Base-by-base conservation (phyloP, 2,797 vertebrate genomes). In the Pterois miles region DNA sequence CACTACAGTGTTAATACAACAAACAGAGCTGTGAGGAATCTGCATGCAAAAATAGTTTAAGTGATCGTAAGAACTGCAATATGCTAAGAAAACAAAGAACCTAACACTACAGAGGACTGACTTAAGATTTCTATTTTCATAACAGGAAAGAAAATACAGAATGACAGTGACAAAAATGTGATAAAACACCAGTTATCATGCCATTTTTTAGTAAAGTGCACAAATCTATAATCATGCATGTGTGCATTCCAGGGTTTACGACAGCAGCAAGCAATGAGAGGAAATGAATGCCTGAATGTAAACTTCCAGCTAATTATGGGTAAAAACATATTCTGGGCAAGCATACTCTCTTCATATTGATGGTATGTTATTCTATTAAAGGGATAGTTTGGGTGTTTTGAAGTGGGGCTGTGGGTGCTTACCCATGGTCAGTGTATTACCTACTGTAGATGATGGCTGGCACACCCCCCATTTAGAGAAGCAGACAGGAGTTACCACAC, bases 241-340 rank as follows among this genome's bases (percentile, higher is more conserved):
- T 82, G 82, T 83, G 76, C 88, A 92, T 90, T 91, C 82, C 73
- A 84, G 65, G 67, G 71, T 88, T 82, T 79, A 85, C n/a, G 67
- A 82, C 58, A 66, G 79, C 68, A 81, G 82, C 87, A 90, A 89
- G 91, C 90, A 90, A 86, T 90, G 84, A 83, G 59, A 83, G 68
- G 52, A 82, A 78, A 85, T 63, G 2, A 85, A 53, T 40, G 54
- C 6, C 8, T 52, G n/a, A n/a, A n/a, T 64, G 6, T 71, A 54
- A 69, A 59, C 36, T 11, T 76, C 25, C 14, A 34, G 23, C 13
- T 59, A 18, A 50, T 64, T 64, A 40, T 53, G 9, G 71, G 38
- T 33, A 68, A 76, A 64, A 69, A 53, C 11, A 56, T 50, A 34
- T 27, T 65, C 70, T 73, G 56, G 50, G 25, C 33, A 82, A 65